Base-by-base conservation (phyloP, 1,140 invertebrate genomes). In the Diploscapter pachys region DNA sequence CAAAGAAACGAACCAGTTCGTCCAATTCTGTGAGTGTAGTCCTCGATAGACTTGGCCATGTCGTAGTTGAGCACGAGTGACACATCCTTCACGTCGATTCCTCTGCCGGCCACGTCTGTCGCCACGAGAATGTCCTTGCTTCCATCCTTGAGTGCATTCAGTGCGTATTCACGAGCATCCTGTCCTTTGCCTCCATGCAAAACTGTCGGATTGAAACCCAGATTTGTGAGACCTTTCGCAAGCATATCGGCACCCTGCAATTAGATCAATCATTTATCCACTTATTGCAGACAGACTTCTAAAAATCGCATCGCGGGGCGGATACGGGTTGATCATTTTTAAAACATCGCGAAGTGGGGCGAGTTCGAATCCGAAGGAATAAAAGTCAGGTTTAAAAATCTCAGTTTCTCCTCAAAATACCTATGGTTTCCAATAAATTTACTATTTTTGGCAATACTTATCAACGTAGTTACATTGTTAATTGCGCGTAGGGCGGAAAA, bases 81-180 rank as follows among this genome's bases (percentile, higher is more conserved):
- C 0, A 99, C 96, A 87, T 99, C 96, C 86, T 98, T 98, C 82
- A 99, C 98, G 85, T 99, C 96, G 79, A 99, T 99, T 94, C 97
- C 97, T 90, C 96, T 92, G 80, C 96, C 96, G 84, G 97, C 97
- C 2, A 99, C 96, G 88, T 99, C 96, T 4, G 97, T 99, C 0
- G 97, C 97, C n/a, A 99, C 96, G 72, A 99, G 88, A 82, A 99
- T 99, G 86, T 99, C 95, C 87, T 98, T 98, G 2, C 84, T 77
- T 6, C 82, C 79, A 70, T 90, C 90, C 87, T 99, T 99, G 62
- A 99, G 90, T 87, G 93, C 93, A 4, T 94, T 93, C 79, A 99
- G 88, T 63, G 97, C 97, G 86, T 95, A 98, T 86, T 99, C 97
- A 90, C 97, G 90, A 86, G 98, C 95, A 87, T 99, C 97, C 88